Evolutionary conservation across 2,888 invertebrate species (phyloP).

Genomic region (Tortricodes alternella): DNA sequence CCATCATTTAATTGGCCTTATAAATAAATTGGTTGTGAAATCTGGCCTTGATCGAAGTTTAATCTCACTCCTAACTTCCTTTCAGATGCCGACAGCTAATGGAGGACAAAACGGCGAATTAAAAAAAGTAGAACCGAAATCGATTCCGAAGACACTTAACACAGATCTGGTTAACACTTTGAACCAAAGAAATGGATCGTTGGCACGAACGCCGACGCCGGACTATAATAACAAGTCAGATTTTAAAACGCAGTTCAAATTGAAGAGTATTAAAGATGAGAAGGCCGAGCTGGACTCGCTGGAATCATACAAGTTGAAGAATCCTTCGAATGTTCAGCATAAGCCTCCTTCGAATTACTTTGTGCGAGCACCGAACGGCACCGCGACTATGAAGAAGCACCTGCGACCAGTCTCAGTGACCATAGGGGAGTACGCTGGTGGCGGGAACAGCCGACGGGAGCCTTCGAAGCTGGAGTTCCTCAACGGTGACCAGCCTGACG

Average conservation of each 20-base stretch:
- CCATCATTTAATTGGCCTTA: slow-evolving; percentile 23
- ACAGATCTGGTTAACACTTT: slow-evolving; percentile 51
- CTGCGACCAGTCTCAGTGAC: slow-evolving; percentile 86
- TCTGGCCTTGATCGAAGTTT: slow-evolving; percentile 27
- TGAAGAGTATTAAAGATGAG: slow-evolving; percentile 70
- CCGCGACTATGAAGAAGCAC: slow-evolving; percentile 82
- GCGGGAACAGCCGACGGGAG: slow-evolving; percentile 79
- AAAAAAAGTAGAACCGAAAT: slow-evolving; percentile 44
- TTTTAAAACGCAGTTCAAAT: slow-evolving; percentile 42
- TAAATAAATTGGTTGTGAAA: slow-evolving; percentile 20
- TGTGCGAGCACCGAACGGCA: slow-evolving; percentile 80
- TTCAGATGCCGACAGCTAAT: slow-evolving; percentile 66
- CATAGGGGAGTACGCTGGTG: slow-evolving; percentile 86
- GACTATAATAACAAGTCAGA: slow-evolving; percentile 64
- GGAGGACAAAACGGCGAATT: slow-evolving; percentile 61
- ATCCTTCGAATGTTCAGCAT: slow-evolving; percentile 83
- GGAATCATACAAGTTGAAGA: slow-evolving; percentile 88
- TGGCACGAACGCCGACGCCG: slow-evolving; percentile 68
- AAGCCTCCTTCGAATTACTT: slow-evolving; percentile 88
- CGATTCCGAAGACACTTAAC: slow-evolving; percentile 41
- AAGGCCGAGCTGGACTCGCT: slow-evolving; percentile 89
- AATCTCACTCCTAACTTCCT: slow-evolving; percentile 22
- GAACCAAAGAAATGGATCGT: slow-evolving; percentile 58
- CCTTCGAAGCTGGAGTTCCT: slow-evolving; percentile 89
- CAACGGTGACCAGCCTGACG: slow-evolving; percentile 67